Conservation (phyloP, 2,888 invertebrate genomes). For the Rhabditophanes sp. region DNA sequence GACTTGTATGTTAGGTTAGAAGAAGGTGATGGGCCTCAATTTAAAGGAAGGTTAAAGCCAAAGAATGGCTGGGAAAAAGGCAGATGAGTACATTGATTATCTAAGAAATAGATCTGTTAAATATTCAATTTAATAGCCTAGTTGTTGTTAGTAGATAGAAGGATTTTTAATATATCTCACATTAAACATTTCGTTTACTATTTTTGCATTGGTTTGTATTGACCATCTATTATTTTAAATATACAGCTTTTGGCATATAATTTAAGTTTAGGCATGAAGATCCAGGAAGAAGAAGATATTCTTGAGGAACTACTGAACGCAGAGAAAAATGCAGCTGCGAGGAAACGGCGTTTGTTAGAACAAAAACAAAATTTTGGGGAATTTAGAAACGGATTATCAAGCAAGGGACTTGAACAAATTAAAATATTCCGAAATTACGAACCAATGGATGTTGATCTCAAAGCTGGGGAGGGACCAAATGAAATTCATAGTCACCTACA, state of each 20-base stretch:
- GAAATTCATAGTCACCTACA: not conserved
- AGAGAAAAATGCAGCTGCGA: too few relatives aligned
- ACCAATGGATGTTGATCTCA: slow-evolving; percentile 1
- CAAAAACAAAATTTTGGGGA: too few relatives aligned
- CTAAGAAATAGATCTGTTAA: slow-evolving; percentile 28
- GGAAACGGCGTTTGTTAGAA: too few relatives aligned
- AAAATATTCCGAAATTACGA: too few relatives aligned
- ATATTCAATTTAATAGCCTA: slow-evolving; percentile 32
- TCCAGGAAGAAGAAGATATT: too few relatives aligned
- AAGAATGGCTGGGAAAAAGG: slow-evolving; percentile 33
- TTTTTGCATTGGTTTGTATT: slow-evolving; percentile 1
- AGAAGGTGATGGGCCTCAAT: slow-evolving; percentile 19
- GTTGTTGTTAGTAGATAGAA: slow-evolving; percentile 10
- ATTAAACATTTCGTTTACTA: slow-evolving; percentile 1
- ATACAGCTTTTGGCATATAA: too few relatives aligned
- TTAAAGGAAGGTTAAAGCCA: slow-evolving; percentile 8
- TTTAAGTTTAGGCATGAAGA: too few relatives aligned
- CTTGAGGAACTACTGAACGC: too few relatives aligned
- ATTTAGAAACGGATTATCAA: too few relatives aligned
- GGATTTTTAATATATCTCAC: slow-evolving; percentile 5
- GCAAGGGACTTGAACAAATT: too few relatives aligned
- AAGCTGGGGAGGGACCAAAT: not conserved
- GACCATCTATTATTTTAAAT: slow-evolving; percentile 2
- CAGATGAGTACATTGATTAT: slow-evolving; percentile 35
- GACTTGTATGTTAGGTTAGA: too few relatives aligned